Conservation (phyloP, 2,113 vertebrate species). For the Ia io region DNA sequence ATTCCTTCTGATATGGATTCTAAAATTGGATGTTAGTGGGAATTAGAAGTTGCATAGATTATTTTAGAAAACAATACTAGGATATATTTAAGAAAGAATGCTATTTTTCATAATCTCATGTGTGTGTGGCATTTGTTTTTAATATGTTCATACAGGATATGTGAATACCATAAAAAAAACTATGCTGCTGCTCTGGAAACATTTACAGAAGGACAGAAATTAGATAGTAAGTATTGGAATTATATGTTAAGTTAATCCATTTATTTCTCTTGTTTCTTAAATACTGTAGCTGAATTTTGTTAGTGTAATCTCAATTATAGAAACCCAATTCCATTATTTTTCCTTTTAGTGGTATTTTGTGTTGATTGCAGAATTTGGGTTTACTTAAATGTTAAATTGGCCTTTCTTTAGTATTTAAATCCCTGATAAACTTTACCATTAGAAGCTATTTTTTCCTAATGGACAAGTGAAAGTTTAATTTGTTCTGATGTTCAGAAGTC, state of each 20-base stretch:
- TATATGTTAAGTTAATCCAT: neutral
- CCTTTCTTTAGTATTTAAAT: conserved; percentile 49
- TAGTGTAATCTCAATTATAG: conserved; percentile 30
- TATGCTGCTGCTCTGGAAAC: conserved; percentile 88
- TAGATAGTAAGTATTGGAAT: conserved; percentile 89
- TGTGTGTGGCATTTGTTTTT: conserved; percentile 54
- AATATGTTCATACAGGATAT: conserved; percentile 85
- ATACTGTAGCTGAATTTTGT: conserved; percentile 23
- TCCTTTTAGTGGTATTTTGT: conserved; percentile 19
- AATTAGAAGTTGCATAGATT: neutral
- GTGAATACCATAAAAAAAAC: conserved; percentile 93
- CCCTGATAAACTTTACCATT: neutral
- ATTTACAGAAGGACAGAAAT: conserved; percentile 89
- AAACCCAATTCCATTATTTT: conserved; percentile 8
- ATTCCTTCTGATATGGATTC: conserved; percentile 23
- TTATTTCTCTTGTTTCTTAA: conserved; percentile 10
- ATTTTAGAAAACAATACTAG: neutral
- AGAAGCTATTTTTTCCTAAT: conserved; percentile 13
- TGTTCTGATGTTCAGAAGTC: neutral
- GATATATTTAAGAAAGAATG: conserved; percentile 4
- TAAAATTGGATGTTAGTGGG: conserved; percentile 39
- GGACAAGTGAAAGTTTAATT: conserved; percentile 33
- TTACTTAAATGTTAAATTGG: conserved; percentile 22
- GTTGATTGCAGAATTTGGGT: conserved; percentile 39
- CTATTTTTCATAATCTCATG: neutral